These are phyloP conservation scores for Lumbricus terrestris DNA, from an alignment of 2,888 invertebrate genomes.

Conservation along the genomic window DNA sequence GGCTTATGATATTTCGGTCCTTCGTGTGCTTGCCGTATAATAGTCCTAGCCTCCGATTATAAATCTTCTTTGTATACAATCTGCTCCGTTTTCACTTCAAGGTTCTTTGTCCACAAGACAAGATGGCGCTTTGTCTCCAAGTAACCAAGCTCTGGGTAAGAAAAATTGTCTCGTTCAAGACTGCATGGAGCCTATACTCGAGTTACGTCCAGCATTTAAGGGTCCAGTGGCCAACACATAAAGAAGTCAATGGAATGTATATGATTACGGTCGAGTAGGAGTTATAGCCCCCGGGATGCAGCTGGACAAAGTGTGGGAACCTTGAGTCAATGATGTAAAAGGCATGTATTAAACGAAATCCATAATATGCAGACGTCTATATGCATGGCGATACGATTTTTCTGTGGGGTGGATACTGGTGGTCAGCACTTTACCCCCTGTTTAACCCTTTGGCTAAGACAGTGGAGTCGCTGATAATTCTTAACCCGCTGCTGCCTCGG, in stretches of 20 bases:
- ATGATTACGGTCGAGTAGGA: background rate
- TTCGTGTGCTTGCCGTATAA: background rate
- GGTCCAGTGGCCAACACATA: background rate
- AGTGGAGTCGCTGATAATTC: too few species aligned
- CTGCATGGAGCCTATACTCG: background rate
- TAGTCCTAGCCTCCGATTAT: background rate
- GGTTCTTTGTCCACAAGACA: background rate
- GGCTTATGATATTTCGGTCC: background rate
- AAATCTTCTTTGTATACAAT: background rate
- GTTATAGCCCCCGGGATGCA: background rate
- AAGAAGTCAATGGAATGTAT: background rate
- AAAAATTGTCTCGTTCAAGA: background rate
- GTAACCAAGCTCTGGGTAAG: background rate
- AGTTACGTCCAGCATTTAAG: background rate
- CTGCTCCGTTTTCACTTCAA: background rate
- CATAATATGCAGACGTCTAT: background rate
- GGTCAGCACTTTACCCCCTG: too few species aligned
- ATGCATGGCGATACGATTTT: too few species aligned
- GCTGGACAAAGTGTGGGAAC: background rate
- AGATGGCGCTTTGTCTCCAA: background rate
- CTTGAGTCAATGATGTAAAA: background rate
- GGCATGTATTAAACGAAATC: background rate
- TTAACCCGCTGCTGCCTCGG: too few species aligned
- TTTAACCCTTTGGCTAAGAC: too few species aligned
- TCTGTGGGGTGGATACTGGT: too few species aligned